Conservation (phyloP, 2,888 invertebrate genomes). For the Eupeodes latifasciatus region DNA sequence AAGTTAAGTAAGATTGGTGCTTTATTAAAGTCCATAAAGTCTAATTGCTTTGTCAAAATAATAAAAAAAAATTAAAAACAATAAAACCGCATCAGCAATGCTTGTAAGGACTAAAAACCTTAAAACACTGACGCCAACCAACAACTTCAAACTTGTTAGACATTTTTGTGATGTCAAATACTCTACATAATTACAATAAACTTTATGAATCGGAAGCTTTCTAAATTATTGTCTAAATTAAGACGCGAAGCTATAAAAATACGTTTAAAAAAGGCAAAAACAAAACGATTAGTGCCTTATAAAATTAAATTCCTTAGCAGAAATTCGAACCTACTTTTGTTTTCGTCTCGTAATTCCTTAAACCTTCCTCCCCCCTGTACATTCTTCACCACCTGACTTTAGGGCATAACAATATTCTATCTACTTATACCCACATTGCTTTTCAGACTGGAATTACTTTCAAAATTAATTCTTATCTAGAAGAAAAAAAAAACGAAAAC, state of each 20-base stretch:
- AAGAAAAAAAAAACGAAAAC: neutral
- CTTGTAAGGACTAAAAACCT: no score
- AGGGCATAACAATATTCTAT: conserved; percentile 32
- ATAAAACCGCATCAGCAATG: no score
- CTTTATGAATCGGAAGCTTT: no score
- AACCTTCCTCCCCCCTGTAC: neutral
- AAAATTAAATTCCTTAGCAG: neutral
- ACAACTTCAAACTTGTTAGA: no score
- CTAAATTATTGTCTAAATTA: neutral
- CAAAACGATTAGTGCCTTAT: neutral
- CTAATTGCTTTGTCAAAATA: no score
- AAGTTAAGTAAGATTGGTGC: no score
- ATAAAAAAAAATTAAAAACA: no score
- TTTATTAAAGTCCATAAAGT: no score
- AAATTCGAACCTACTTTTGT: neutral
- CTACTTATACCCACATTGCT: conserved; percentile 6
- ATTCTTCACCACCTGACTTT: neutral
- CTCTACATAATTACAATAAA: no score
- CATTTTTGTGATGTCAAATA: no score
- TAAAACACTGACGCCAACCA: no score
- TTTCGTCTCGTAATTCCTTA: neutral
- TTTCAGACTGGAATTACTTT: conserved; percentile 41
- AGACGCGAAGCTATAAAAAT: no score
- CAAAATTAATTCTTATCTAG: conserved; percentile 59
- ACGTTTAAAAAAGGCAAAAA: neutral